Evolutionary conservation across 2,797 vertebrate species (phyloP).

Genomic region (Octomys mimax): DNA sequence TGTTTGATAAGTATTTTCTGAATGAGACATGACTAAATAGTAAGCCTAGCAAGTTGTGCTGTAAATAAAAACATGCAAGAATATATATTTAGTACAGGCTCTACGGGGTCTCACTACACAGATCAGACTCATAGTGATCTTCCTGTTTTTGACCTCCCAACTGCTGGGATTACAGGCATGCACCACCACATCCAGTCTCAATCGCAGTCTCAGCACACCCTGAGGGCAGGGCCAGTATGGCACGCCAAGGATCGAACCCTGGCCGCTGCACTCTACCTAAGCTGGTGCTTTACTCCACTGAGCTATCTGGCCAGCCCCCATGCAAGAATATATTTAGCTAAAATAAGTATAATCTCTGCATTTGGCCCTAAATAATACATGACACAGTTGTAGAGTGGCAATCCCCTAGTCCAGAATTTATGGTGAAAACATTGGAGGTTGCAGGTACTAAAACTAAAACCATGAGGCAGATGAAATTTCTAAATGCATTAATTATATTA

Average conservation of each 20-base stretch:
- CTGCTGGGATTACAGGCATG: too few species aligned
- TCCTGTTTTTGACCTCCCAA: too few species aligned
- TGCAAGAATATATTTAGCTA: neutral
- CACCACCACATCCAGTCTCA: too few species aligned
- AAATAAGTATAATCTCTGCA: neutral
- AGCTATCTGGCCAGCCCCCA: too few species aligned
- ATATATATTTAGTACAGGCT: neutral
- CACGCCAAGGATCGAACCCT: too few species aligned
- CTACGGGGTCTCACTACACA: too few species aligned
- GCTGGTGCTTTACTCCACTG: too few species aligned
- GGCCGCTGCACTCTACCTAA: too few species aligned
- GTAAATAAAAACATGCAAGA: neutral
- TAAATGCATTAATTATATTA: slow-evolving; percentile 16
- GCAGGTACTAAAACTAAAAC: neutral
- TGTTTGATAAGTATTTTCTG: neutral
- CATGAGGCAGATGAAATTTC: neutral
- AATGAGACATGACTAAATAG: slow-evolving; percentile 19
- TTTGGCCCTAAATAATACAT: slow-evolving; percentile 1
- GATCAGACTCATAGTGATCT: too few species aligned
- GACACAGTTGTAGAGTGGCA: neutral
- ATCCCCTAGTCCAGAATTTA: neutral
- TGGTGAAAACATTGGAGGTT: neutral
- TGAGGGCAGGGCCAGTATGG: too few species aligned
- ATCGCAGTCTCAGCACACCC: too few species aligned
- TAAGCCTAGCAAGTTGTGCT: neutral